These are phyloP conservation scores for Ormyrus rosae DNA, from an alignment of 2,888 invertebrate genomes.

Conservation along the genomic window DNA sequence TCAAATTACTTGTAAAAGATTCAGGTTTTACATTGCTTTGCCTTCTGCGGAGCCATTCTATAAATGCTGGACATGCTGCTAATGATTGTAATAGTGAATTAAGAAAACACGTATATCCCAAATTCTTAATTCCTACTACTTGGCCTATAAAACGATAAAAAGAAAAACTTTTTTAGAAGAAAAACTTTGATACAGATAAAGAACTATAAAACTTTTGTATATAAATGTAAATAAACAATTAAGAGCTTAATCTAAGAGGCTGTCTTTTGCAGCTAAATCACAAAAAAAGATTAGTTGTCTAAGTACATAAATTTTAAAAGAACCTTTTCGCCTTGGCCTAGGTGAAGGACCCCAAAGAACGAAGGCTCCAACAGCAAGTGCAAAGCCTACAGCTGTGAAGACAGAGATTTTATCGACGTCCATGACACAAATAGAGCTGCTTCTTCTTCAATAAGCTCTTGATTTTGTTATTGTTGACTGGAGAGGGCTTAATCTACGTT, in stretches of 20 bases:
- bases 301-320: constrained; percentile 11
- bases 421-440: constrained; percentile 74
- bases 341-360: constrained; percentile 88
- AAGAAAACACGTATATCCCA: constrained; percentile 94
- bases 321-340: constrained; percentile 77
- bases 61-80: constrained; percentile 90
- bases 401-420: constrained; percentile 86
- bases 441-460: constrained; percentile 2
- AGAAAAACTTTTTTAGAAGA: not conserved
- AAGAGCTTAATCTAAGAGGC: not conserved
- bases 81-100: constrained; percentile 94
- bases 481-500: constrained; percentile 37
- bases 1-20: constrained; percentile 85
- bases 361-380: constrained; percentile 89
- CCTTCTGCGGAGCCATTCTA: constrained; percentile 86
- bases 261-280: constrained; percentile 1
- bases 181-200: constrained; percentile 2
- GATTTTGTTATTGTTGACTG: constrained; percentile 38
- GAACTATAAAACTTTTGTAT: not conserved
- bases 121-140: constrained; percentile 90
- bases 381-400: constrained; percentile 87
- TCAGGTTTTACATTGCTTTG: constrained; percentile 81
- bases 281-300: not conserved
- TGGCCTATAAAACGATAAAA: constrained; percentile 78
- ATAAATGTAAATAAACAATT: not conserved